Percentiles rank a stretch among this genome's conserved stretches.
These are phyloP conservation scores for Drosophila ananassae DNA, from an alignment of 1,140 invertebrate genomes.

Conservation along the genomic window DNA sequence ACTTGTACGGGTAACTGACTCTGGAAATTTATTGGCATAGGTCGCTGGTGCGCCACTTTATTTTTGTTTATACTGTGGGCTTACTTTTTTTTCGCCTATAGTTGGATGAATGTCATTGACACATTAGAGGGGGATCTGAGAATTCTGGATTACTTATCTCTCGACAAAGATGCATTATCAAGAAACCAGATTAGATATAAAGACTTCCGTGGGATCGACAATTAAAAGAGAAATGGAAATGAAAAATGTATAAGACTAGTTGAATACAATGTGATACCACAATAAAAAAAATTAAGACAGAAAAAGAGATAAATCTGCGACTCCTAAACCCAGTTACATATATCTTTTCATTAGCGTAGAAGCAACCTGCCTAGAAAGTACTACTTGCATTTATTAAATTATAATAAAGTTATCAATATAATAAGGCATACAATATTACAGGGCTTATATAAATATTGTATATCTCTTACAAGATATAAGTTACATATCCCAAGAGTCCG, in stretches of 20 bases:
- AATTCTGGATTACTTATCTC: conserved; percentile 32
- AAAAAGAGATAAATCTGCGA: neutral
- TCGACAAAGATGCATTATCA: conserved; percentile 19
- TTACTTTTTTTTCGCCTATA: conserved; percentile 23
- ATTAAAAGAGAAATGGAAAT: neutral
- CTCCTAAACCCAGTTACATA: neutral
- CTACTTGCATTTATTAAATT: neutral
- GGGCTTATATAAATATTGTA: neutral
- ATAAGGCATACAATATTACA: no score
- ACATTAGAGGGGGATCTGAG: conserved; percentile 18
- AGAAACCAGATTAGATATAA: conserved; percentile 41
- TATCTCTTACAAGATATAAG: neutral
- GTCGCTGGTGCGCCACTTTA: conserved; percentile 35
- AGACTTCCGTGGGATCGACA: conserved; percentile 24
- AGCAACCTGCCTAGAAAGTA: neutral
- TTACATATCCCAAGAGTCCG: conserved; percentile 11
- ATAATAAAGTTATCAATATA: no score
- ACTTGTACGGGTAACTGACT: conserved; percentile 20
- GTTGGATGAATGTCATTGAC: conserved; percentile 51
- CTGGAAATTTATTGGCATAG: conserved; percentile 61
- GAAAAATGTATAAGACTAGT: conserved; percentile 2
- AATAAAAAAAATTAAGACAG: neutral
- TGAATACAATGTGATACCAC: conserved; percentile 1
- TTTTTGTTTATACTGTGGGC: conserved; percentile 19
- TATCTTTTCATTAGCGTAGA: neutral